Evolutionary conservation across 2,888 invertebrate species (phyloP), one percentile per base, ranked within the genome.

Genomic region (Rugalucina vietnamica): DNA sequence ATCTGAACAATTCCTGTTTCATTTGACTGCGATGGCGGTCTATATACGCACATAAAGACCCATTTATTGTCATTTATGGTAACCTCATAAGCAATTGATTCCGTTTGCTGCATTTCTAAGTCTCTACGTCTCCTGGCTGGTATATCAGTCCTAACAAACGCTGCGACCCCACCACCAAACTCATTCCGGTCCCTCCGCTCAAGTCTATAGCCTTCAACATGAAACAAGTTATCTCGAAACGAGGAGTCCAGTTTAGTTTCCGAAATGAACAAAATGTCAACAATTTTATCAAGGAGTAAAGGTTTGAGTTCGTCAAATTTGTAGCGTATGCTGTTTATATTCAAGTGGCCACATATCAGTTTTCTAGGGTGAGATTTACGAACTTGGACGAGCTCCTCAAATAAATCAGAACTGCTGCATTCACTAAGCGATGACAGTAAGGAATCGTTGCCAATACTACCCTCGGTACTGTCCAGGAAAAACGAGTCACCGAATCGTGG

Each of bases 41-140:
- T 78, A 34, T 81, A 85, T 34, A 72, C 32, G 12, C 81, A 81
- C 5, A 39, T 14, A 1, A 85, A 32, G 37, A 75, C 50, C 79
- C 79, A 81, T 76, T 76, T 81, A 12, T 39, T 24, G n/a, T 69
- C 69, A 39, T 81, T 72, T 12, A 74, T 8, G 36, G 21, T 69
- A 37, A 82, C 24, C 69, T 82, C 82, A 36, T 79, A 69, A 18
- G 32, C 12, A 14, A 79, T 82, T 14, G 37, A 71, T 79, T 85
- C 79, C 14, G 79, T 71, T 39, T 73, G 0, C 18, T 39, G 8
- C 54, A 39, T 70, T 75, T 82, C 79, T 34, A 76, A 57, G 24
- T 71, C 21, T n/a, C 18, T 36, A 34, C 72, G 76, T 70, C 83
- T 72, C n/a, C 74, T 79, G n/a, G 76, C 50, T 0, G 79, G 60